Evolutionary conservation across 2,888 invertebrate genomes (phyloP).

Genomic region (Andrena chrysosceles): DNA sequence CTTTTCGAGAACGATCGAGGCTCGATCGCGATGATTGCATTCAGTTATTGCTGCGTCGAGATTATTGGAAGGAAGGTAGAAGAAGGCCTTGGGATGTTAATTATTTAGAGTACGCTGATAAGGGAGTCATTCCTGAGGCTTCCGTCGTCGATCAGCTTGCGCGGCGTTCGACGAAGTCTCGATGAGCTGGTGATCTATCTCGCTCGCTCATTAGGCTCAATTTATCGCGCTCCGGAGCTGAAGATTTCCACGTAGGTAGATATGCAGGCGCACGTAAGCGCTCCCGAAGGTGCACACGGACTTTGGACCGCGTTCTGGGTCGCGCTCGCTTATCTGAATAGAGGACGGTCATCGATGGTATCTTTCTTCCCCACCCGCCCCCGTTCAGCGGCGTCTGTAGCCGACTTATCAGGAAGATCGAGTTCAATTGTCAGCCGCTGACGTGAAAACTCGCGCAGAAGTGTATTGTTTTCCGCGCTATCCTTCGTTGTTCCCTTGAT

Average conservation of each 20-base stretch:
- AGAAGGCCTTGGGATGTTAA: constrained; percentile 18
- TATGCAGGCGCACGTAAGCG: constrained; percentile 5
- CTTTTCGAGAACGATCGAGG: background rate
- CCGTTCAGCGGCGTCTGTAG: background rate
- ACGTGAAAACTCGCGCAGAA: constrained; percentile 2
- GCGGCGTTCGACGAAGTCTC: background rate
- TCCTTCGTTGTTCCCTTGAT: background rate
- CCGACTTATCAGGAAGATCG: constrained; percentile 18
- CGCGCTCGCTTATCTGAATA: constrained; percentile 27
- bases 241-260: constrained; percentile 33
- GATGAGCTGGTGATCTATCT: background rate
- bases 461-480: constrained; percentile 13
- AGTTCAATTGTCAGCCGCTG: background rate
- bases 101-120: constrained; percentile 24
- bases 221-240: background rate
- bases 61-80: constrained; percentile 3
- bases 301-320: constrained; percentile 5
- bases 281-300: constrained; percentile 4
- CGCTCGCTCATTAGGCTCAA: constrained; percentile 6
- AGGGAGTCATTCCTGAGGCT: constrained; percentile 7
- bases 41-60: background rate
- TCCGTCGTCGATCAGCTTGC: background rate
- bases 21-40: background rate
- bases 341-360: constrained; percentile 2
- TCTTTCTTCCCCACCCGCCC: background rate